A percentile compares a stretch with the other conserved stretches of the same genome.
These are phyloP conservation scores for Neodiprion lecontei DNA, from an alignment of 1,140 invertebrate genomes.

Conservation along the genomic window DNA sequence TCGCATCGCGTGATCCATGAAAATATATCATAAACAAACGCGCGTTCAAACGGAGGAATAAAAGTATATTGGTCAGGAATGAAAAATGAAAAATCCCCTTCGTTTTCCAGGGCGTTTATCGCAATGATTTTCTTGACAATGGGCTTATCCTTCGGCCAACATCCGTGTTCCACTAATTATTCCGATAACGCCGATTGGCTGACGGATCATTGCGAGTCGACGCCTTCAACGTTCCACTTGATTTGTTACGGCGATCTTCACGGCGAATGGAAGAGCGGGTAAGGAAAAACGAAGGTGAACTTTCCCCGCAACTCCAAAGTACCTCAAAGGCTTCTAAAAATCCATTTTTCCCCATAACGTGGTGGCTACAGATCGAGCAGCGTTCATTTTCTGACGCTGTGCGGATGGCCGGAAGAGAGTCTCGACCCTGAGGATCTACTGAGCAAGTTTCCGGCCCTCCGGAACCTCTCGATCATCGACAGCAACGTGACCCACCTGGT, in stretches of 20 bases:
- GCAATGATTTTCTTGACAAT: too few relatives aligned
- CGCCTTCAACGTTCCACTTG: background rate
- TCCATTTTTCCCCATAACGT: background rate
- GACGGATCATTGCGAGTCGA: background rate
- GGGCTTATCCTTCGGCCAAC: too few relatives aligned
- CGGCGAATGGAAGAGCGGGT: background rate
- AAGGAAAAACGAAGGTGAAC: background rate
- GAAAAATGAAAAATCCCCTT: too few relatives aligned
- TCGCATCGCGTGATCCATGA: too few relatives aligned
- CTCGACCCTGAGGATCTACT: constrained; percentile 45
- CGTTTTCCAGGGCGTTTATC: too few relatives aligned
- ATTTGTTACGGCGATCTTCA: background rate
- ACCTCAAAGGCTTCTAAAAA: background rate
- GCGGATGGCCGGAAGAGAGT: constrained; percentile 45
- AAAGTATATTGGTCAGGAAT: too few relatives aligned
- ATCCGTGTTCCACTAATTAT: background rate
- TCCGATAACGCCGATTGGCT: background rate
- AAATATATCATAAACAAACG: too few relatives aligned
- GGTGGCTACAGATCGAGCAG: constrained; percentile 12
- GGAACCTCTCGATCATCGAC: constrained; percentile 48
- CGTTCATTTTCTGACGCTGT: constrained; percentile 41
- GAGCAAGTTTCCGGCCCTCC: constrained; percentile 44
- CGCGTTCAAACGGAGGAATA: too few relatives aligned
- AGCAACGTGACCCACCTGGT: constrained; percentile 50
- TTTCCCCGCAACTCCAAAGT: too few relatives aligned